These are phyloP conservation scores for Peromyscus californicus DNA, from an alignment of 2,113 vertebrate species.

Conservation along the genomic window DNA sequence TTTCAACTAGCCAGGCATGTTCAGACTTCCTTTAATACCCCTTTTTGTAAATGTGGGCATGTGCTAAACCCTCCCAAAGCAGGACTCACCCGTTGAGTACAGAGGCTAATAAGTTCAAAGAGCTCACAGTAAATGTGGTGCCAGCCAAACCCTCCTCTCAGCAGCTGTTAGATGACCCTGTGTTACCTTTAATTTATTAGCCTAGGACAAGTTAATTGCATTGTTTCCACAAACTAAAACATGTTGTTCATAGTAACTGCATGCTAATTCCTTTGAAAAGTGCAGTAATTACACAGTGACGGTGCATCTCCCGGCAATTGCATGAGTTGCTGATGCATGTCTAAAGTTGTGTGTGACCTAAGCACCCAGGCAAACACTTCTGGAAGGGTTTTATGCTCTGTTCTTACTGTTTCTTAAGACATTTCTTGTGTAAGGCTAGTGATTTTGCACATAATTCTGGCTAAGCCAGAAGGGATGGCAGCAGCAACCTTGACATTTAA, in stretches of 20 bases:
- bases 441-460: background rate
- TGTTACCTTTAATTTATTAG: conserved; percentile 76
- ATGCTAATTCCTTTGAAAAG: conserved; percentile 72
- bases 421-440: conserved; percentile 38
- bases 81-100: background rate
- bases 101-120: conserved; percentile 71
- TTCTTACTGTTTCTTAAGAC: background rate
- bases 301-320: conserved; percentile 61
- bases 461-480: background rate
- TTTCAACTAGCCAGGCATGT: background rate
- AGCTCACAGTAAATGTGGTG: conserved; percentile 22
- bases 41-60: background rate
- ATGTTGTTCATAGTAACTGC: conserved; percentile 71
- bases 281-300: conserved; percentile 69
- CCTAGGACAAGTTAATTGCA: conserved; percentile 78
- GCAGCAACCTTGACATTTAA: conserved; percentile 72
- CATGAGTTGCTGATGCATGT: conserved; percentile 12
- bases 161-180: conserved; percentile 56
- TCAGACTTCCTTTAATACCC: background rate
- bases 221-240: conserved; percentile 75
- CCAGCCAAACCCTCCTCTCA: conserved; percentile 31
- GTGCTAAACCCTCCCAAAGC: conserved; percentile 15
- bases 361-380: conserved; percentile 55
- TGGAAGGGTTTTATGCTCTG: background rate
- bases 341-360: conserved; percentile 13